Conservation (phyloP, 2,888 invertebrate genomes). For the Tetanocera ferruginea region DNA sequence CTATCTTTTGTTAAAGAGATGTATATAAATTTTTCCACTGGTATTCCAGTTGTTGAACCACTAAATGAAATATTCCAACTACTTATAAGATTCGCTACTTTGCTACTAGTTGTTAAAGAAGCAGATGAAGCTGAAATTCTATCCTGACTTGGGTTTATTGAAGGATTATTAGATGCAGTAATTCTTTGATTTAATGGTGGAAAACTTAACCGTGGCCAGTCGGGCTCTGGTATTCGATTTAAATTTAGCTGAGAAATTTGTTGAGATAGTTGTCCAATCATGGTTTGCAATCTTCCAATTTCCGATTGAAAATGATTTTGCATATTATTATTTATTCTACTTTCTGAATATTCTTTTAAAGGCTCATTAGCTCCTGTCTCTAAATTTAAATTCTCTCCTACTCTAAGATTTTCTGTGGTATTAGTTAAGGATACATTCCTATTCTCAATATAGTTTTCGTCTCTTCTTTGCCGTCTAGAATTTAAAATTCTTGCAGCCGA, state of each 20-base stretch:
- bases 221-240: background rate
- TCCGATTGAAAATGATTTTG: too few relatives aligned
- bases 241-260: background rate
- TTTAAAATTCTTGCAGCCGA: background rate
- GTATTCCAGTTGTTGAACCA: background rate
- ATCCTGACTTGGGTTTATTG: background rate
- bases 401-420: background rate
- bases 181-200: background rate
- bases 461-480: background rate
- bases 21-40: background rate
- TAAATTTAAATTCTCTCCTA: background rate
- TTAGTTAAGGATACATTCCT: background rate
- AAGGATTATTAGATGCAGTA: background rate
- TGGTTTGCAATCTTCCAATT: background rate
- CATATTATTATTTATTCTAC: background rate
- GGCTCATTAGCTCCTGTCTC: background rate
- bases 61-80: background rate
- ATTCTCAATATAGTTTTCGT: background rate
- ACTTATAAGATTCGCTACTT: background rate
- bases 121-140: background rate
- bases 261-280: background rate
- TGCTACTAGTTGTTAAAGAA: background rate
- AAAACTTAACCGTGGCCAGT: background rate
- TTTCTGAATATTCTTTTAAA: background rate
- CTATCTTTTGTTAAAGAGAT: slow-evolving; percentile 1